phyloP scores from a whole-genome alignment of 2,797 vertebrate genomes.

The Prunella strophiata region DNA sequence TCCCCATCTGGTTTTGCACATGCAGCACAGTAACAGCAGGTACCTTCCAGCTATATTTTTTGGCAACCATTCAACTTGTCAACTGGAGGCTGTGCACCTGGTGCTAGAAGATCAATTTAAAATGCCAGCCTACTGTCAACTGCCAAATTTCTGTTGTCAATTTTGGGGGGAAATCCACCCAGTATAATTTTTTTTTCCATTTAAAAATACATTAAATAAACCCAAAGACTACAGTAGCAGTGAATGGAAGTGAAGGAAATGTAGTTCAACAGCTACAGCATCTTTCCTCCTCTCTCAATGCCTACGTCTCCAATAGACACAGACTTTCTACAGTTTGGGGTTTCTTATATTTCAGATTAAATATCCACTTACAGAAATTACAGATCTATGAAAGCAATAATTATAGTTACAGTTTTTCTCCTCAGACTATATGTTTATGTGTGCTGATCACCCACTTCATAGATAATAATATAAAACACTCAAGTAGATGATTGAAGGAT shows the following conservation, averaged over 20 bases:
- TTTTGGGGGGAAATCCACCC: background rate
- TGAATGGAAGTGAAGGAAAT: background rate
- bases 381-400: background rate
- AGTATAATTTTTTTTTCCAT: background rate
- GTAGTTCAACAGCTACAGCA: background rate
- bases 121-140: background rate
- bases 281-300: background rate
- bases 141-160: background rate
- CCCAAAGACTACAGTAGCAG: background rate
- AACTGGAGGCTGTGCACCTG: background rate
- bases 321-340: background rate
- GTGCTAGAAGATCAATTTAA: background rate
- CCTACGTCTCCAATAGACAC: background rate
- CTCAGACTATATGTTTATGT: background rate
- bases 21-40: background rate
- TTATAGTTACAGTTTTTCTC: background rate
- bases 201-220: background rate
- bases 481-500: slow-evolving; percentile 11
- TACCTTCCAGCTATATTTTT: slow-evolving; percentile 11
- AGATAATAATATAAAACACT: slow-evolving; percentile 16
- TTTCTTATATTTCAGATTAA: slow-evolving; percentile 9
- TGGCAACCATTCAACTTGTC: background rate
- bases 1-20: background rate
- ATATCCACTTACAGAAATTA: slow-evolving; percentile 22
- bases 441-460: background rate